Base-by-base conservation (phyloP, 1,140 invertebrate species). In the Archivesica marissinica region DNA sequence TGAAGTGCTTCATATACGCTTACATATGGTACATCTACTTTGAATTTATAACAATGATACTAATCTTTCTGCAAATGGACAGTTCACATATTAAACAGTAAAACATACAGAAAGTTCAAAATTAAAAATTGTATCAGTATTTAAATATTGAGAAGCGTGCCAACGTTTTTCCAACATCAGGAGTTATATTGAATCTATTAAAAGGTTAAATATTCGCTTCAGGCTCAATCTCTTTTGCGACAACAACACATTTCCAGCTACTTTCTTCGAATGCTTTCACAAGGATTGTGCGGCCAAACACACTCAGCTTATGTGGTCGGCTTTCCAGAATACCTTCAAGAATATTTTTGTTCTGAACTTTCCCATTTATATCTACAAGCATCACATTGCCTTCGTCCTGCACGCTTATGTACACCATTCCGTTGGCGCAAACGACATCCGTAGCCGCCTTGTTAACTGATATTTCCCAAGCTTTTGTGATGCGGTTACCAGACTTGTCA, bases 271-370 rank as follows among this genome's bases (percentile, higher is more conserved):
- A 70, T 3, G 41, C 6, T 38, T 70, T 70, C 6, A 70, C 41
- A n/a, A 70, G 38, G 6, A 44, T 2, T 9, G 4, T 44, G 20
- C 47, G n/a, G 41, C 38, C 38, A 13, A 1, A 70, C 2, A 70
- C 38, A 47, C 66, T 70, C 2, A 70, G 1, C n/a, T 70, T 70
- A 39, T 70, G 20, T 44, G 66, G 66, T 39, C 41, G 38, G 13
- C 20, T 25, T 44, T 41, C 1, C 6, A 41, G 17, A 41, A 41
- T 6, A 66, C 39, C 23, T 70, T 44, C 38, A 44, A 70, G 66
- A 41, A 70, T 35, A 44, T 70, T 70, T 44, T 70, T 39, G 28
- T 44, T 70, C 47, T 70, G 20, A 4, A 70, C 25, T 25, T 41
- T 28, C 15, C 66, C 66, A 28, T 70, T 17, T n/a, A 25, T 25